Conservation (phyloP, 2,888 invertebrate species). For the Girardia tigrina region DNA sequence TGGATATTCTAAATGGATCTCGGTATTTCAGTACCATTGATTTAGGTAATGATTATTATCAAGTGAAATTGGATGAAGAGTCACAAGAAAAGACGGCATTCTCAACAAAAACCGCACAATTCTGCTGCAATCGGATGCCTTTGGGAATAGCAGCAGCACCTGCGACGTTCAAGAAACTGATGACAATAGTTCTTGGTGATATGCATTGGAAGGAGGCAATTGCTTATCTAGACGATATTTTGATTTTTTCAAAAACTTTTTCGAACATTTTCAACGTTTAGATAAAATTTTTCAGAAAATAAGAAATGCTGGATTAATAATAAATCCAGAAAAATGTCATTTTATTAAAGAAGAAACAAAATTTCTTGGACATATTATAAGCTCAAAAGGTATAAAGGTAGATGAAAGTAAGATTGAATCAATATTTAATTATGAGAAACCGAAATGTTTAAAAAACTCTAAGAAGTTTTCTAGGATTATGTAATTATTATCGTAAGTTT, state of each 20-base stretch:
- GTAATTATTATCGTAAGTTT: too few species aligned
- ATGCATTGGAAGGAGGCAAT: background rate
- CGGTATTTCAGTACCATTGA: background rate
- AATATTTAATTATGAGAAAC: too few species aligned
- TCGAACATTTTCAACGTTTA: too few species aligned
- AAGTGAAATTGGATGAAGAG: background rate
- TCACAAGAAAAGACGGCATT: background rate
- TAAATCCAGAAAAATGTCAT: too few species aligned
- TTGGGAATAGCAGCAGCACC: background rate
- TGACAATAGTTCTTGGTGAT: background rate
- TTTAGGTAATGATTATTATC: background rate
- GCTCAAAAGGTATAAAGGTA: too few species aligned
- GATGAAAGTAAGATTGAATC: too few species aligned
- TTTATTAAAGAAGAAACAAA: too few species aligned
- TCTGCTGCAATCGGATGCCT: background rate
- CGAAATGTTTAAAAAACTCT: too few species aligned
- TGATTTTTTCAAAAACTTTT: background rate
- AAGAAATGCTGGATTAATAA: too few species aligned
- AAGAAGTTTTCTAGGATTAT: too few species aligned
- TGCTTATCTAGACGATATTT: background rate
- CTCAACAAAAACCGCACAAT: background rate
- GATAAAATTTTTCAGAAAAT: too few species aligned
- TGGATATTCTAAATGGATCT: background rate
- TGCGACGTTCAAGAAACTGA: background rate
- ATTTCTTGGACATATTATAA: too few species aligned